These are phyloP conservation scores for Latrodectus geometricus DNA, from an alignment of 1,140 invertebrate species.

Conservation along the genomic window DNA sequence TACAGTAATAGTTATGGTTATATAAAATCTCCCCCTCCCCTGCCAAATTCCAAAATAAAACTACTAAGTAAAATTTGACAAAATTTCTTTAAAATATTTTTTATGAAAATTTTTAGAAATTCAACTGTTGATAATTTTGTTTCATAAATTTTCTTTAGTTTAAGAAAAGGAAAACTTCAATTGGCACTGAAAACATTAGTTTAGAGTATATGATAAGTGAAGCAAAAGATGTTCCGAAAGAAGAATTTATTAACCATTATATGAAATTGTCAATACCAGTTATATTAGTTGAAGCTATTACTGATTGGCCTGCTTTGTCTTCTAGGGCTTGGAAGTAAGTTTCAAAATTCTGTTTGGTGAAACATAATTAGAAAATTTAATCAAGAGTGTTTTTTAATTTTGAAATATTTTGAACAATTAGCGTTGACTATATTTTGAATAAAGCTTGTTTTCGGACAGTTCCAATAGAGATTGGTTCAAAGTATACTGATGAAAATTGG, in stretches of 20 bases:
- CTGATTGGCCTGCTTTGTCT: conserved; percentile 87
- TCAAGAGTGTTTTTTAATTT: background rate
- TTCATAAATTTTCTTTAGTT: background rate
- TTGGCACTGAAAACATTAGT: background rate
- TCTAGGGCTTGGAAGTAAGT: conserved; percentile 69
- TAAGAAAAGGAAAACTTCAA: conserved; percentile 43
- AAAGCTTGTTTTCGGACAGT: conserved; percentile 87
- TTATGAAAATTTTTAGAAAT: no score
- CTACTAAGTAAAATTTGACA: no score
- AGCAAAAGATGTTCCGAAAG: conserved; percentile 60
- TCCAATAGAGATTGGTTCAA: conserved; percentile 92
- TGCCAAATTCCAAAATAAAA: no score
- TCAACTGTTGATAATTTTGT: no score
- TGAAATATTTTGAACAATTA: conserved; percentile 69
- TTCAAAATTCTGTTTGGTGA: background rate
- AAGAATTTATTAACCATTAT: conserved; percentile 62
- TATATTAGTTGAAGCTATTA: conserved; percentile 76
- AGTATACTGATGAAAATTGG: conserved; percentile 94
- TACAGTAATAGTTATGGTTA: no score
- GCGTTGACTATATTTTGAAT: conserved; percentile 82
- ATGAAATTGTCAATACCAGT: conserved; percentile 68
- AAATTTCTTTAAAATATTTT: no score
- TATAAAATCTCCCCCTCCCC: no score
- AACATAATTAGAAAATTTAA: background rate
- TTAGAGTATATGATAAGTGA: conserved; percentile 24